Evolutionary conservation across 2,797 vertebrate genomes (phyloP), one percentile per base, ranked within the genome.

Genomic region (Coregonus sp.): DNA sequence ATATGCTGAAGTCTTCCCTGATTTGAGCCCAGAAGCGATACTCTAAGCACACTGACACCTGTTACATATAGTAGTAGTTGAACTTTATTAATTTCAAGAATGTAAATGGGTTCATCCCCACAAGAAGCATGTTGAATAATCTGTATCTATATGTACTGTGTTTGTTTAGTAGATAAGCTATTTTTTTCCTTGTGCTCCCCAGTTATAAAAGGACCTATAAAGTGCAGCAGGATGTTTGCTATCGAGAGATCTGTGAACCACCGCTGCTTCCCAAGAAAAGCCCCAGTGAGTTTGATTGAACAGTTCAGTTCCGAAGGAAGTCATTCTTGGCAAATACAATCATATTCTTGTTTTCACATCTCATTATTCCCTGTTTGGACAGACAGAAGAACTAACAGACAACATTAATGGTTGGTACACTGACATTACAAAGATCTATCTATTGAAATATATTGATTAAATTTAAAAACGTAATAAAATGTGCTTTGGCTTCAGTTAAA

Each of bases 121-220:
- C 40, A 47, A n/a, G 56, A n/a, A 59, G 15, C n/a, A n/a, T 59
- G n/a, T 59, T 18, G 18, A 59, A 59, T n/a, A 2, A 6, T 59
- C 18, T 20, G 15, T 18, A 59, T 59, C 1, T 59, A 18, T 2
- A n/a, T 5, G 5, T 18, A 59, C 56, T 67, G 12, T 65, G 5
- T 70, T 16, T 37, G 63, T 59, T 59, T 59, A 59, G 56, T 59
- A 20, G 56, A 35, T 56, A 9, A 69, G 31, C 25, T 0, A 11
- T 11, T 11, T 40, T 33, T 47, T 9, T 71, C 20, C 25, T 86
- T 80, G 81, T 80, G 31, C 81, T 65, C 68, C 11, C n/a, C 92
- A 99, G 98, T 93, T 98, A 97, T 84, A 97, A 95, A 90, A 93
- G 95, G 83, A 92, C 95, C 52, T 98, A 99, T 92, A 97, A 95